These are phyloP conservation scores for Euzetes globulus DNA, from an alignment of 2,888 invertebrate species.

Conservation along the genomic window DNA sequence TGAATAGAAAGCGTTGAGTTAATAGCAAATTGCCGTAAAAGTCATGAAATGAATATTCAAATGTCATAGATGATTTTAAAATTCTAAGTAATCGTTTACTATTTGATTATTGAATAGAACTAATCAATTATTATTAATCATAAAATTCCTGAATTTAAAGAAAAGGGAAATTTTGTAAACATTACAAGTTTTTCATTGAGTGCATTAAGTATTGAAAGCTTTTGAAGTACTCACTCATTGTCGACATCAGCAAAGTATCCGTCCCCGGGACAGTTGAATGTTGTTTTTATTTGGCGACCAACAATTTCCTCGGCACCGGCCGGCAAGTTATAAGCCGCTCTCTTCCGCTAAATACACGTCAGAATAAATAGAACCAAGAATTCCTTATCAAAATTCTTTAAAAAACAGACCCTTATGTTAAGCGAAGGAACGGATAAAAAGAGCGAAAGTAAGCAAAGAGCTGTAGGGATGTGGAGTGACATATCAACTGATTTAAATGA, in stretches of 20 bases:
- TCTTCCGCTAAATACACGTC: neutral
- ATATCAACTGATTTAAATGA: too few relatives aligned
- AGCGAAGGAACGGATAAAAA: neutral
- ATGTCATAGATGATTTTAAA: too few relatives aligned
- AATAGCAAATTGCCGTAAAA: too few relatives aligned
- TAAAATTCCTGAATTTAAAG: too few relatives aligned
- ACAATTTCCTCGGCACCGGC: conserved; percentile 29
- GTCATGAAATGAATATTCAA: too few relatives aligned
- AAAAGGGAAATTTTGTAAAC: neutral
- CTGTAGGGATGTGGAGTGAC: too few relatives aligned
- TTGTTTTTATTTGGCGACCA: neutral
- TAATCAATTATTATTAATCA: too few relatives aligned
- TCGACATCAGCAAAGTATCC: conserved; percentile 18
- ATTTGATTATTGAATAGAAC: too few relatives aligned
- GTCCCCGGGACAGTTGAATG: conserved; percentile 14
- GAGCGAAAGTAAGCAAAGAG: neutral
- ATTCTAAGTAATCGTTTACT: too few relatives aligned
- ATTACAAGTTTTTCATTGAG: too few relatives aligned
- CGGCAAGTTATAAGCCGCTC: conserved; percentile 16
- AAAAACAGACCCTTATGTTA: neutral
- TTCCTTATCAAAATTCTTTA: neutral
- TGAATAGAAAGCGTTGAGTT: too few relatives aligned
- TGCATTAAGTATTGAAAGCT: neutral
- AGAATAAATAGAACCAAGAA: neutral
- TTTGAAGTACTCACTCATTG: neutral